Base-by-base conservation (phyloP, 2,888 invertebrate species). In the Polietes domitor region DNA sequence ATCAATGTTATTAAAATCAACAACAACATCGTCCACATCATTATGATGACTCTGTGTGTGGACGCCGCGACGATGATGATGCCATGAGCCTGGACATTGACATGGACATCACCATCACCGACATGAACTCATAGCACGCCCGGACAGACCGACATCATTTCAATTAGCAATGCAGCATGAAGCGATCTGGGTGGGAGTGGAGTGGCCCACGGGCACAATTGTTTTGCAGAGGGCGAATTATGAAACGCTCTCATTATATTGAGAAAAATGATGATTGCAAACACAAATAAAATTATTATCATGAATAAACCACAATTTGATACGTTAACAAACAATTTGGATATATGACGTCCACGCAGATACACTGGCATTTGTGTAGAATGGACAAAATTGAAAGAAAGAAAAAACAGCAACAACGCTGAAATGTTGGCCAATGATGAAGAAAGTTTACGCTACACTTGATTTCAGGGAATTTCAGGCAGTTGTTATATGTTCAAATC, bases 281-380 rank as follows among this genome's bases (percentile, higher is more conserved):
- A 80, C 68, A 80, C 72, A 80, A 83, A 80, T 78, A 80, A 80
- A 80, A 83, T 83, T 83, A 80, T 74, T 55, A 43, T 83, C 77
- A 80, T 80, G 75, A 71, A 41, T 75, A 75, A 83, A 75, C 80
- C 80, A 80, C 83, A 83, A 80, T 80, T 80, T 80, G 80, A 83
- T 80, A 83, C 77, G 83, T 80, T 83, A 83, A 83, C 77, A 80
- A 78, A 77, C 71, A 80, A 83, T 77, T 83, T 72, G 71, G 53
- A 78, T 78, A 77, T 73, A 82, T 78, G 74, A 75, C 70, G 55
- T 79, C 70, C 53, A 74, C 53, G 65, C 37, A 47, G 37, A 37
- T n/a, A n/a, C n/a, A n/a, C n/a, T n/a, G n/a, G n/a, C 37, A 37
- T 37, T 37, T 37, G 9, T 37, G 12, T 7, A 37, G 12, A 3